Evolutionary conservation across 2,888 invertebrate genomes (phyloP).

Genomic region (Platynereis dumerilii): DNA sequence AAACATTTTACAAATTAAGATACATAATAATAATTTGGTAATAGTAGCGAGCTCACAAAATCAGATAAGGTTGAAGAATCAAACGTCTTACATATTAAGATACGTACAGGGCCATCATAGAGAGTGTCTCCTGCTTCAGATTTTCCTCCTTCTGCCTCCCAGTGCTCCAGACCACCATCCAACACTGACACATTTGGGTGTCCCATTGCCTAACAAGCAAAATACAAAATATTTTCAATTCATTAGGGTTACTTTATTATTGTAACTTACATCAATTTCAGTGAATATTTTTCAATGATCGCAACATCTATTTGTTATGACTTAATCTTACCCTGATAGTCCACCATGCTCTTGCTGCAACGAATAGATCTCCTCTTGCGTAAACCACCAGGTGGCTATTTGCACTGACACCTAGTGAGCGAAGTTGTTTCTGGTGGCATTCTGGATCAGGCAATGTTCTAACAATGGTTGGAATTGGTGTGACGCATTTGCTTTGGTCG

Average conservation of each 20-base stretch:
- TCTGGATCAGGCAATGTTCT: slow-evolving; percentile 20
- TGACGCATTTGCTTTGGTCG: slow-evolving; percentile 25
- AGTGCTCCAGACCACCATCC: slow-evolving; percentile 12
- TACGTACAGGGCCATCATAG: no score
- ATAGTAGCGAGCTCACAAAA: no score
- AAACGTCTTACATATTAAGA: no score
- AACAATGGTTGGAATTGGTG: slow-evolving; percentile 17
- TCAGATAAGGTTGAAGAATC: no score
- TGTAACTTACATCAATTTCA: no score
- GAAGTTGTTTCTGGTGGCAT: slow-evolving; percentile 17
- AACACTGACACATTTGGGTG: slow-evolving; percentile 16
- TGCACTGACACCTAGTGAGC: slow-evolving; percentile 20
- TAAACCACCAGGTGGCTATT: slow-evolving; percentile 29
- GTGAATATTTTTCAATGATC: no score
- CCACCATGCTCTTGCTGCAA: slow-evolving; percentile 27
- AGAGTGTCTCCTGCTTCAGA: not conserved
- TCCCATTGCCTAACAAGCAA: slow-evolving; percentile 15
- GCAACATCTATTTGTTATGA: no score
- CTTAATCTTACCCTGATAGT: slow-evolving; percentile 23
- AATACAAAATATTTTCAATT: no score
- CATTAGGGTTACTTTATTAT: no score
- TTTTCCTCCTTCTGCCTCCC: slow-evolving; percentile 13
- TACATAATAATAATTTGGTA: no score
- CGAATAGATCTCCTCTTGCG: slow-evolving; percentile 21
- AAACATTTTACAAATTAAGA: no score